phyloP scores from a whole-genome alignment of 2,113 vertebrate species.

The Pluvianellus socialis region DNA sequence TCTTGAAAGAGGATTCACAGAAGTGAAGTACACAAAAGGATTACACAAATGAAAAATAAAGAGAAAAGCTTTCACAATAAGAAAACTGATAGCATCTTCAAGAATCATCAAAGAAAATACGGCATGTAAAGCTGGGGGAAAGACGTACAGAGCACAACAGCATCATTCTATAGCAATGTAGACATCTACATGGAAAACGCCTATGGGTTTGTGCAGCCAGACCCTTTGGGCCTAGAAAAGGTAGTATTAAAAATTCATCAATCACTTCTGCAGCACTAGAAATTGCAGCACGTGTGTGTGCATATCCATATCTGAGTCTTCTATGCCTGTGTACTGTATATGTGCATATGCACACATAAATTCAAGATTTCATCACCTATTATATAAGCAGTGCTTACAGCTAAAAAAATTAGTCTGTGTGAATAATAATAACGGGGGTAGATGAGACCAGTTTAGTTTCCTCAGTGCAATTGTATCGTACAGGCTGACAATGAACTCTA shows the following conservation, averaged over 20 bases:
- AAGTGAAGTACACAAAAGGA: not conserved
- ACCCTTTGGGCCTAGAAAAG: constrained; percentile 18
- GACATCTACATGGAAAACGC: not conserved
- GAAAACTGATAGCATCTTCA: not conserved
- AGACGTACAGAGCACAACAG: not conserved
- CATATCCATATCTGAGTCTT: not conserved
- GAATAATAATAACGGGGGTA: not conserved
- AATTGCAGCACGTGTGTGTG: not conserved
- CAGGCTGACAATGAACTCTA: not conserved
- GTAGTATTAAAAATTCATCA: not conserved
- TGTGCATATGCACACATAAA: fast-evolving
- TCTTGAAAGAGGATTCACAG: not conserved
- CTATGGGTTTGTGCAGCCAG: not conserved
- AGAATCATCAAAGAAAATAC: not conserved
- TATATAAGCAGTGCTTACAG: not conserved
- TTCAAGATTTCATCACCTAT: not conserved
- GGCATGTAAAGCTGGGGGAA: not conserved
- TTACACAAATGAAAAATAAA: not conserved
- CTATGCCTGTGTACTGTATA: not conserved
- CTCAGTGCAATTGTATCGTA: not conserved
- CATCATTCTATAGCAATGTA: not conserved
- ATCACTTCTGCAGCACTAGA: constrained; percentile 18
- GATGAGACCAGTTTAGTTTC: not conserved
- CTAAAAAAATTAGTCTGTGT: not conserved
- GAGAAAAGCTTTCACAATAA: not conserved